Percentiles rank a stretch among this genome's conserved stretches.
Conservation (phyloP, 2,113 vertebrate species). For the Crotalus viridis region DNA sequence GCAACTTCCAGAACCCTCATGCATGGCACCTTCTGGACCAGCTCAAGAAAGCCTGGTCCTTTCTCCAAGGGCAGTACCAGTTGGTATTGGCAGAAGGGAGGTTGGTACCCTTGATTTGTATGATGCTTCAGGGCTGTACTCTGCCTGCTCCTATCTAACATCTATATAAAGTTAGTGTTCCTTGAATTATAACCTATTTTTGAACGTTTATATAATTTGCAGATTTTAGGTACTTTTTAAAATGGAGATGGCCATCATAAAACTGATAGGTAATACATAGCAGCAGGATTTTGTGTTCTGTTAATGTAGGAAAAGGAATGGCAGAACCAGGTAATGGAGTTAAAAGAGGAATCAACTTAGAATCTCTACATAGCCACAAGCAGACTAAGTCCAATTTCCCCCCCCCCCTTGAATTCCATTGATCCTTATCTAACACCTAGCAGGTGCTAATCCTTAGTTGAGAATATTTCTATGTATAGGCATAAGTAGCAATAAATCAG, state of each 20-base stretch:
- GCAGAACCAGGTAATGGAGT: neutral
- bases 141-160: neutral
- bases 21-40: neutral
- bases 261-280: neutral
- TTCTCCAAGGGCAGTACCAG: neutral
- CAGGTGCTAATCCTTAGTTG: neutral
- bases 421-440: neutral
- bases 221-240: neutral
- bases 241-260: neutral
- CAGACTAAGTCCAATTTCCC: neutral
- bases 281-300: constrained; percentile 23
- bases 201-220: neutral
- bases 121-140: neutral
- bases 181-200: neutral
- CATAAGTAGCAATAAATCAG: neutral
- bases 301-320: constrained; percentile 13
- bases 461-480: neutral
- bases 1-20: neutral
- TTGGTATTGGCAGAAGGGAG: neutral
- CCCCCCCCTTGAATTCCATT: neutral
- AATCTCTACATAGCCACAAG: neutral
- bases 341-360: neutral
- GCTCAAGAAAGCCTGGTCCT: neutral
- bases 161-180: neutral
- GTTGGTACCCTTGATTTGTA: neutral